Evolutionary conservation across 2,797 vertebrate species (phyloP).

Genomic region (Lophius americanus): DNA sequence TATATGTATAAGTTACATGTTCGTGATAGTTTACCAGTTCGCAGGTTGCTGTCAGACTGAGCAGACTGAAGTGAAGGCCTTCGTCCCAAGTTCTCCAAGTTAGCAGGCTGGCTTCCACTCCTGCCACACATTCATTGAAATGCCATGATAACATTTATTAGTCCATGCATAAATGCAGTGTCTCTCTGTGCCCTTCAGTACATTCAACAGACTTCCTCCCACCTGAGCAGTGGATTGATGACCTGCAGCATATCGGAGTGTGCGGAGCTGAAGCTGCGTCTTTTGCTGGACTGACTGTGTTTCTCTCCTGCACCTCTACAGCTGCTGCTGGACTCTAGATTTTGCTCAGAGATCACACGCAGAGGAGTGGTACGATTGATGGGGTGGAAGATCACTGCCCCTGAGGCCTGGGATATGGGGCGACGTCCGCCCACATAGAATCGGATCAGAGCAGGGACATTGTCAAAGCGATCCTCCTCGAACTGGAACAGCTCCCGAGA

Average conservation of each 20-base stretch:
- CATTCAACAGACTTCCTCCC: conserved; percentile 7
- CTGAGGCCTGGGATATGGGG: conserved; percentile 85
- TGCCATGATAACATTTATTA: not conserved
- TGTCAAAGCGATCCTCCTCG: conserved; percentile 90
- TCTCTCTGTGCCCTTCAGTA: conserved; percentile 4
- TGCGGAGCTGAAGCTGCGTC: conserved; percentile 78
- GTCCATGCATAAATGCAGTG: not conserved
- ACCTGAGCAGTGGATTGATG: conserved; percentile 75
- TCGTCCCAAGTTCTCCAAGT: conserved; percentile 80
- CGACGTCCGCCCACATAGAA: conserved; percentile 83
- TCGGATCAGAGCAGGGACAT: conserved; percentile 84
- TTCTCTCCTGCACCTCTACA: conserved; percentile 26
- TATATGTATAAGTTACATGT: not conserved
- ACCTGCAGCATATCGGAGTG: conserved; percentile 59
- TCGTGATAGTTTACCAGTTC: conserved; percentile 67
- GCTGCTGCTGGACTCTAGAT: conserved; percentile 22
- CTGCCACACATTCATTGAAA: conserved; percentile 60
- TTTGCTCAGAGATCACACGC: conserved; percentile 77
- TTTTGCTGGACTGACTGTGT: conserved; percentile 56
- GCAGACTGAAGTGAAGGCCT: conserved; percentile 83
- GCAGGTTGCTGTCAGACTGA: conserved; percentile 87
- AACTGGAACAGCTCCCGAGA: conserved; percentile 88
- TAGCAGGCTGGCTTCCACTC: conserved; percentile 87
- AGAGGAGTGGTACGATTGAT: conserved; percentile 82
- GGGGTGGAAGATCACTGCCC: conserved; percentile 85